phyloP scores from a whole-genome alignment of 2,797 vertebrate species.

The Bovichtus diacanthus region DNA sequence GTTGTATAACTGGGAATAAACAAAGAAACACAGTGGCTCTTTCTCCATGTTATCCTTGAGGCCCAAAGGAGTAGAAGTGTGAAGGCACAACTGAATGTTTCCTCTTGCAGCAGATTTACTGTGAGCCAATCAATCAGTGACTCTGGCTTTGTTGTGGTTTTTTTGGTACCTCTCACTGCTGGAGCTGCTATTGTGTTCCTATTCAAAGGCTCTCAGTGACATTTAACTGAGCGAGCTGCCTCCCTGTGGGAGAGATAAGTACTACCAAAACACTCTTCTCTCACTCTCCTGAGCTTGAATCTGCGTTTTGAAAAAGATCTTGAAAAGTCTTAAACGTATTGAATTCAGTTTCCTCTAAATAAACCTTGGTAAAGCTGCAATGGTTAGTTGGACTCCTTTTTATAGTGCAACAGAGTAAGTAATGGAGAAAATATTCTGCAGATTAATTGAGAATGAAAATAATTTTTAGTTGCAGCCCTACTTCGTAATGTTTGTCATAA shows the following conservation, averaged over 20 bases:
- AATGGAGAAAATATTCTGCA: too few species aligned
- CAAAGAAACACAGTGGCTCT: conserved; percentile 49
- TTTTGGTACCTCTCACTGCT: conserved; percentile 42
- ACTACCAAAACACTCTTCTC: conserved; percentile 27
- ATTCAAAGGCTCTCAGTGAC: conserved; percentile 15
- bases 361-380: neutral
- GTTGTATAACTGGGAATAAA: conserved; percentile 48
- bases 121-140: conserved; percentile 56
- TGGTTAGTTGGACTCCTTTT: too few species aligned
- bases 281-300: neutral
- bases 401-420: too few species aligned
- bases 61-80: conserved; percentile 37
- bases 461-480: too few species aligned
- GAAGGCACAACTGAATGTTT: conserved; percentile 55
- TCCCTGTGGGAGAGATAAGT: conserved; percentile 63
- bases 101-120: conserved; percentile 59
- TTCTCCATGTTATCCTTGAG: conserved; percentile 19
- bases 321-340: neutral
- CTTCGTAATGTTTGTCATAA: too few species aligned
- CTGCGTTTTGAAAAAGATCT: neutral
- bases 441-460: too few species aligned
- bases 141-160: conserved; percentile 57
- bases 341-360: neutral
- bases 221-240: conserved; percentile 59
- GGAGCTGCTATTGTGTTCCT: conserved; percentile 45